phyloP scores from a whole-genome alignment of 2,113 vertebrate species.

The Sarotherodon lohbergeri region DNA sequence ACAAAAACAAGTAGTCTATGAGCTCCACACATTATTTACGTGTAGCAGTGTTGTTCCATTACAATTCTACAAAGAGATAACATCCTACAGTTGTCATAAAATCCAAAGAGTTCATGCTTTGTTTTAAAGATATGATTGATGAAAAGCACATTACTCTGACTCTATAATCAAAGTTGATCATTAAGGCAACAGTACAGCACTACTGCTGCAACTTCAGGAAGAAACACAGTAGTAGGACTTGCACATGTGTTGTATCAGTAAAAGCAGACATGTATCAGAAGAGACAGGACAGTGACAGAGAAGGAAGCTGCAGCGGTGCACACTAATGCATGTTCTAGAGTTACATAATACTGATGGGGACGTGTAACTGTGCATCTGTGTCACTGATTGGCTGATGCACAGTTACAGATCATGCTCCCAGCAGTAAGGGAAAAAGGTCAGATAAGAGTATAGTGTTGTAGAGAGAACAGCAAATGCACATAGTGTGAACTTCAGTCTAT shows the following conservation, averaged over 20 bases:
- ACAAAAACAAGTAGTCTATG: background rate
- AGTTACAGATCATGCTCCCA: background rate
- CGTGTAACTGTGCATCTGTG: background rate
- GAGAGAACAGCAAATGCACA: background rate
- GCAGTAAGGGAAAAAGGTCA: fast-evolving
- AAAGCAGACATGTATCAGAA: background rate
- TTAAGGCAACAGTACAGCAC: background rate
- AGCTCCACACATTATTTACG: background rate
- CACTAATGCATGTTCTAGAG: background rate
- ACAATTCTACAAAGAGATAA: background rate
- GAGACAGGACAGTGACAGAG: background rate
- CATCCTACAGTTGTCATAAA: background rate
- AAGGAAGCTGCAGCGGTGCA: background rate
- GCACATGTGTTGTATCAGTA: background rate
- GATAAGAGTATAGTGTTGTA: background rate
- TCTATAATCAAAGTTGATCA: fast-evolving
- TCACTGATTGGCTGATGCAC: background rate
- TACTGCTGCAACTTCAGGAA: background rate
- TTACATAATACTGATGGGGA: background rate
- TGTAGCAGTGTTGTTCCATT: background rate
- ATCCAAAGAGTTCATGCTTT: background rate
- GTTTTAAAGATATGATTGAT: background rate
- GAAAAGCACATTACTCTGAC: background rate
- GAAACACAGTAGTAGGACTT: background rate
- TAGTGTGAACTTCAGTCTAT: background rate